Evolutionary conservation across 2,113 vertebrate species (phyloP).

Genomic region (Mormoops blainvillei): DNA sequence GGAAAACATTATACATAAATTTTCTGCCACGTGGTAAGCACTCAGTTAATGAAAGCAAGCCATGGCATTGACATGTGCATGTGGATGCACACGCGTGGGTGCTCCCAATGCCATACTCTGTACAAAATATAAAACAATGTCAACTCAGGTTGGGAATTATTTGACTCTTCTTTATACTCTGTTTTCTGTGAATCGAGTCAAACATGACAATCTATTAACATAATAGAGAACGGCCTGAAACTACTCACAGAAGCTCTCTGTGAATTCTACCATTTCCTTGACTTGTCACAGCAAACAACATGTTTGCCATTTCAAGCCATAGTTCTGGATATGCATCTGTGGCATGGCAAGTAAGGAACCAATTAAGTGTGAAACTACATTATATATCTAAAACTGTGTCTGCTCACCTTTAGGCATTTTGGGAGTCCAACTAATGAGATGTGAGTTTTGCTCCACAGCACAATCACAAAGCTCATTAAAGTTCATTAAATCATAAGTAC

Average conservation of each 20-base stretch:
- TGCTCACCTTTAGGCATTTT: slow-evolving; percentile 68
- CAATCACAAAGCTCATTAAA: slow-evolving; percentile 70
- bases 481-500: slow-evolving; percentile 61
- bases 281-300: slow-evolving; percentile 47
- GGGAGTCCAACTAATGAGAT: slow-evolving; percentile 68
- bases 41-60: neutral
- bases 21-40: neutral
- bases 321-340: slow-evolving; percentile 6
- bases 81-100: neutral
- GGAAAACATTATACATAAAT: neutral
- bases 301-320: slow-evolving; percentile 32
- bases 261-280: slow-evolving; percentile 52
- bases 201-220: slow-evolving; percentile 14
- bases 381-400: slow-evolving; percentile 53
- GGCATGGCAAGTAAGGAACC: slow-evolving; percentile 35
- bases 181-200: slow-evolving; percentile 39
- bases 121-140: neutral
- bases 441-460: slow-evolving; percentile 62
- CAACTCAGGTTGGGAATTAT: neutral
- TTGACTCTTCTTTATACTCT: neutral
- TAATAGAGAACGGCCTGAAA: slow-evolving; percentile 39
- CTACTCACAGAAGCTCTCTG: neutral
- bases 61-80: neutral
- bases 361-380: slow-evolving; percentile 72
- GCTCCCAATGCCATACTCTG: neutral